Conservation (phyloP, 1,140 invertebrate species). For the Thaumetopoea pityocampa region DNA sequence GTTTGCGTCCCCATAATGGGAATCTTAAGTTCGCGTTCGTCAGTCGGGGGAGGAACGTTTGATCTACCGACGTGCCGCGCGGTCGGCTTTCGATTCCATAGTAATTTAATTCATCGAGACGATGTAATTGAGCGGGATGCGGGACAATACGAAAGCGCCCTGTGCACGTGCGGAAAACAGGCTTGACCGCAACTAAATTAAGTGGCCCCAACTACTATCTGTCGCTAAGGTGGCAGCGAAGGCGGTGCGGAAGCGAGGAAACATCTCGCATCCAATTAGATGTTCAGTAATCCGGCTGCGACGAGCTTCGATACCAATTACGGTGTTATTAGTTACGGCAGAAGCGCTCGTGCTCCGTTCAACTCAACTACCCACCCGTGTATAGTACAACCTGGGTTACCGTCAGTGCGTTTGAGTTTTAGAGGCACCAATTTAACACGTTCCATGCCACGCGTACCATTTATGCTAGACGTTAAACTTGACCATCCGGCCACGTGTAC, state of each 20-base stretch:
- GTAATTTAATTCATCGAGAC: conserved; percentile 64
- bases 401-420: conserved; percentile 17
- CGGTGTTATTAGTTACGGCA: conserved; percentile 68
- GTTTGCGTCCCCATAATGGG: conserved; percentile 21
- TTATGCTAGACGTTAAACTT: no score
- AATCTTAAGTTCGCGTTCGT: conserved; percentile 42
- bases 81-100: conserved; percentile 32
- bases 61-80: conserved; percentile 52
- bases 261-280: conserved; percentile 74
- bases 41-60: conserved; percentile 45
- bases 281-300: conserved; percentile 71
- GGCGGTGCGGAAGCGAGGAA: conserved; percentile 34
- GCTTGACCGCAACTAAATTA: conserved; percentile 67
- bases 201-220: conserved; percentile 37
- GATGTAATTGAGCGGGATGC: conserved; percentile 51
- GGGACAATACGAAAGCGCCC: conserved; percentile 27
- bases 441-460: no score
- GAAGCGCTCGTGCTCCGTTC: conserved; percentile 39
- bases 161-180: conserved; percentile 53
- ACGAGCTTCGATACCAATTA: conserved; percentile 74
- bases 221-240: conserved; percentile 34
- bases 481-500: no score
- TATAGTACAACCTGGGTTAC: no score
- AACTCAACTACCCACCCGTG: no score
- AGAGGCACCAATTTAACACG: no score